phyloP scores from a whole-genome alignment of 1,140 invertebrate genomes.

The Berghia stephanieae region DNA sequence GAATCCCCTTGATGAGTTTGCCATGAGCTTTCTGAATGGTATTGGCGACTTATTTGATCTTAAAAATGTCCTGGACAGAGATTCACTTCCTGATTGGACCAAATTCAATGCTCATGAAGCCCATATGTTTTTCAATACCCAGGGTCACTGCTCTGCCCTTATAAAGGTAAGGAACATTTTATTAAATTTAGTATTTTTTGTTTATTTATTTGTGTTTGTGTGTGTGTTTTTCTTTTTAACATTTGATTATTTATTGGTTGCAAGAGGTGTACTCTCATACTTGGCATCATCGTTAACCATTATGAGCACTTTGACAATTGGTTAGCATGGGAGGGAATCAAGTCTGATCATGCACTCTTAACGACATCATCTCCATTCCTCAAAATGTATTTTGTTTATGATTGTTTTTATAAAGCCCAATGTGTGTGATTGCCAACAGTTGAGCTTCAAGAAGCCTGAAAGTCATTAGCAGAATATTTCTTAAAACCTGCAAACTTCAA shows the following conservation, averaged over 20 bases:
- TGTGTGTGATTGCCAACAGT: too few species aligned
- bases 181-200: not conserved
- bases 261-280: not conserved
- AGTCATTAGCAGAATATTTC: too few species aligned
- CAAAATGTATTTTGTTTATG: too few species aligned
- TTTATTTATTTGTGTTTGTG: not conserved
- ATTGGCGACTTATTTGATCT: conserved; percentile 58
- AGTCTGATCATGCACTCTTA: too few species aligned
- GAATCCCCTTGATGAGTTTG: conserved; percentile 48
- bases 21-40: conserved; percentile 59
- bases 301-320: not conserved
- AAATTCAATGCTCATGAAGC: conserved; percentile 48
- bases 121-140: conserved; percentile 37
- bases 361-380: too few species aligned
- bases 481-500: too few species aligned
- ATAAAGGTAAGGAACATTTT: conserved; percentile 48
- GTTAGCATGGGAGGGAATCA: not conserved
- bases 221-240: not conserved
- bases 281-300: not conserved
- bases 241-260: not conserved
- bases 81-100: conserved; percentile 44
- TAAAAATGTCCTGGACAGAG: conserved; percentile 42
- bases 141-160: conserved; percentile 56
- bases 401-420: too few species aligned
- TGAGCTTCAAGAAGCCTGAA: too few species aligned